Evolutionary conservation across 2,888 invertebrate species (phyloP), one percentile per base, ranked within the genome.

Genomic region (Leptopterna dolabrata): DNA sequence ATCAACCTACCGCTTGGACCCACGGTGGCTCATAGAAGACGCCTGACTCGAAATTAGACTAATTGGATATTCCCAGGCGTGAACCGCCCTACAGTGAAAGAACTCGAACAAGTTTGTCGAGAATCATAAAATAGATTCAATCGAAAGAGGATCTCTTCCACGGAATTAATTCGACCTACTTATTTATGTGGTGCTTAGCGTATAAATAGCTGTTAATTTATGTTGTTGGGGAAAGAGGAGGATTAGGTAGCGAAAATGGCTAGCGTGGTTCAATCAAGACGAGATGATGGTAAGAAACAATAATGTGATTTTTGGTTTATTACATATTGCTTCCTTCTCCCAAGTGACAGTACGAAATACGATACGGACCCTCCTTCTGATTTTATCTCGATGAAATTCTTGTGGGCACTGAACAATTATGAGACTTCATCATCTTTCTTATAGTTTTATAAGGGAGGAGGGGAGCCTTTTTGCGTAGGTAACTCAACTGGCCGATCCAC

Each of bases 241-340:
- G 63, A 24, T 24, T 24, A 24, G 13, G 63, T 24, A 0, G 11
- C 24, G 4, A 24, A 63, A 63, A 63, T 24, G 63, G 63, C 24
- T 63, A 24, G 19, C 63, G 63, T 13, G 63, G 24, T 63, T 63
- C 63, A 63, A 63, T 63, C 63, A 63, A 63, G 63, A n/a, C 13
- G 51, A 7, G 63, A 24, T 27, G 63, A 63, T 63, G 24, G 24
- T 24, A 63, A n/a, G 63, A 24, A 63, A 63, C 63, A 63, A 63
- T 63, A 63, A 63, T 63, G 63, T 63, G 63, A 63, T 63, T 63
- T 63, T 63, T 63, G 24, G 63, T 63, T 63, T 63, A 63, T 63
- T 63, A 63, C 63, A 63, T 63, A 63, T 63, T 63, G 63, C 24
- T 24, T 63, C 24, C 63, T 24, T 36, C 19, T 63, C 63, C 19